Conservation (phyloP, 2,797 vertebrate genomes). For the Sebastes itinus region DNA sequence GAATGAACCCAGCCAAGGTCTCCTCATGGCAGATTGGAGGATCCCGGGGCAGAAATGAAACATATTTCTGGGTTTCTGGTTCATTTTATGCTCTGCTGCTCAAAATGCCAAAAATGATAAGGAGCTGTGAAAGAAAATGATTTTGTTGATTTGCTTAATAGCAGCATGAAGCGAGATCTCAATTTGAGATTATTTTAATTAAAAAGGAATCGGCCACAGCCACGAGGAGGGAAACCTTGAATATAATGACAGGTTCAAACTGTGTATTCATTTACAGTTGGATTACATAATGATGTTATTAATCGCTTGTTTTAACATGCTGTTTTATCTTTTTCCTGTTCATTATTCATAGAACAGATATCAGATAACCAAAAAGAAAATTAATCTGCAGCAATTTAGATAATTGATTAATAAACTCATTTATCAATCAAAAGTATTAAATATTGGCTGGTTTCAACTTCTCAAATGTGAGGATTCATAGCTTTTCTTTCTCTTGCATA, state of each 20-base stretch:
- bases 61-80: conserved; percentile 66
- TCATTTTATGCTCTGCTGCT: conserved; percentile 22
- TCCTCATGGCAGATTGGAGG: conserved; percentile 66
- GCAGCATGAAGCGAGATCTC: background rate
- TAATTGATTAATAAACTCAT: too few species aligned
- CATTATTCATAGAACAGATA: background rate
- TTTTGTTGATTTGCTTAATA: background rate
- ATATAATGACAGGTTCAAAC: background rate
- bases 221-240: background rate
- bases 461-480: background rate
- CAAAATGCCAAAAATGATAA: background rate
- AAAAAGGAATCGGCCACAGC: background rate
- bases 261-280: background rate
- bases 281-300: background rate
- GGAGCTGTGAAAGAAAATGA: background rate
- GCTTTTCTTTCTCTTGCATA: too few species aligned
- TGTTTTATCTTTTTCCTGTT: background rate
- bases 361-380: background rate
- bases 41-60: conserved; percentile 49
- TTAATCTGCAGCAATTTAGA: background rate
- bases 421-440: too few species aligned
- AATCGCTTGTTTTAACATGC: background rate
- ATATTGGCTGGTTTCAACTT: background rate
- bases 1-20: conserved; percentile 47
- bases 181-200: conserved; percentile 28